Base-by-base conservation (phyloP, 2,888 invertebrate species). In the Thumatha senex region DNA sequence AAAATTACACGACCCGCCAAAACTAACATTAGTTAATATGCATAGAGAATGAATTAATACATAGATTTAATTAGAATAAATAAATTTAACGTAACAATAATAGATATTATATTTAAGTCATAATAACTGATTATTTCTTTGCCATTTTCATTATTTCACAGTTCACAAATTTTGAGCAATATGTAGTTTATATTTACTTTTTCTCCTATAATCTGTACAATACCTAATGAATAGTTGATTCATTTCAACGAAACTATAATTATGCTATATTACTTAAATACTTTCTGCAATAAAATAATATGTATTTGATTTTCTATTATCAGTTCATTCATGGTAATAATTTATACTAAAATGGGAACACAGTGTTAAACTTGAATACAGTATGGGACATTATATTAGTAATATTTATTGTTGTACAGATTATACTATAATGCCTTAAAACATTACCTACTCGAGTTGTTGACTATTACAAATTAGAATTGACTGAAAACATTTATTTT, bases 401-500 rank as follows among this genome's bases (percentile, higher is more conserved):
- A 60, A 63, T 63, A 63, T 67, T 61, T 56, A 64, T 61, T 52
- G 58, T 68, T 68, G 65, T 67, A 67, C 65, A 65, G 65, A 65
- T 65, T 65, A 65, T 55, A 67, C 48, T 52, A 57, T 66, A 45
- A 66, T 69, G 67, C 70, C 67, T 67, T 69, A 67, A 71, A 64
- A 70, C 70, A 71, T 70, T 67, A 68, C 18, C 18, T 24, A 24
- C 63, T 60, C 63, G 68, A 68, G 66, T 69, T 72, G 72, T 73
- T 72, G 62, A 71, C 63, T 67, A 71, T 70, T 67, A 67, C 56
- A 71, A 67, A 57, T 70, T 72, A 73, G 63, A 68, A 74, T 67
- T 74, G 76, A 77, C 80, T 79, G 78, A 78, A 75, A 72, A 65
- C 55, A 75, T 76, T 75, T 59, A 64, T 82, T 86, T 88, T 75